Evolutionary conservation across 2,113 vertebrate genomes (phyloP).

Genomic region (Vulpes ferrilata): DNA sequence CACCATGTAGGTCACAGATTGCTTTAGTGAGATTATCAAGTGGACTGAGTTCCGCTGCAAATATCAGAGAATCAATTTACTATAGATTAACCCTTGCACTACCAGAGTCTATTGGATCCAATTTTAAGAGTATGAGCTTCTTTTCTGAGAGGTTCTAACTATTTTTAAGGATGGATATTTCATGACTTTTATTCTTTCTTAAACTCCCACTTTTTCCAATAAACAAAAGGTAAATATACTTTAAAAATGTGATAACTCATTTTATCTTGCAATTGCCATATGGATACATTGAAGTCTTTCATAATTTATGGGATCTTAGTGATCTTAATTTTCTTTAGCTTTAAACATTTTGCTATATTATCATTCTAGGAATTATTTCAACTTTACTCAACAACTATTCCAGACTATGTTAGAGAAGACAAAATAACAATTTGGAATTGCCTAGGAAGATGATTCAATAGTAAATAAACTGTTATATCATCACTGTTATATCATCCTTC

Average conservation of each 20-base stretch:
- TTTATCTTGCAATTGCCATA: background rate
- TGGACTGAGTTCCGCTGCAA: background rate
- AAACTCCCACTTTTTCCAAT: background rate
- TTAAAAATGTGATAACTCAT: background rate
- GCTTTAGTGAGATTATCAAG: background rate
- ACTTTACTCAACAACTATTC: background rate
- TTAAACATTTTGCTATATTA: conserved; percentile 15
- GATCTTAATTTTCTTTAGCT: background rate
- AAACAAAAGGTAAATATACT: background rate
- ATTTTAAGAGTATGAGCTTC: conserved; percentile 1
- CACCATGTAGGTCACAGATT: background rate
- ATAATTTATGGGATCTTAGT: background rate
- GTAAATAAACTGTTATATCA: background rate
- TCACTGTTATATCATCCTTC: background rate
- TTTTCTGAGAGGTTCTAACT: conserved; percentile 19
- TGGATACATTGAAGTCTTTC: background rate
- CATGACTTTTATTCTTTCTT: conserved; percentile 2
- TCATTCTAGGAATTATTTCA: conserved; percentile 9
- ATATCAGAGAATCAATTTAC: background rate
- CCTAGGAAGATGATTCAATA: background rate
- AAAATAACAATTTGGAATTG: background rate
- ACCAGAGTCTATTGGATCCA: background rate
- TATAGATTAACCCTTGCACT: background rate
- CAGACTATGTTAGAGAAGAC: background rate
- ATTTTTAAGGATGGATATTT: background rate